Percentiles rank a stretch among this genome's conserved stretches.
phyloP scores from a whole-genome alignment of 2,113 vertebrate species.

The Nothoprocta perdicaria region DNA sequence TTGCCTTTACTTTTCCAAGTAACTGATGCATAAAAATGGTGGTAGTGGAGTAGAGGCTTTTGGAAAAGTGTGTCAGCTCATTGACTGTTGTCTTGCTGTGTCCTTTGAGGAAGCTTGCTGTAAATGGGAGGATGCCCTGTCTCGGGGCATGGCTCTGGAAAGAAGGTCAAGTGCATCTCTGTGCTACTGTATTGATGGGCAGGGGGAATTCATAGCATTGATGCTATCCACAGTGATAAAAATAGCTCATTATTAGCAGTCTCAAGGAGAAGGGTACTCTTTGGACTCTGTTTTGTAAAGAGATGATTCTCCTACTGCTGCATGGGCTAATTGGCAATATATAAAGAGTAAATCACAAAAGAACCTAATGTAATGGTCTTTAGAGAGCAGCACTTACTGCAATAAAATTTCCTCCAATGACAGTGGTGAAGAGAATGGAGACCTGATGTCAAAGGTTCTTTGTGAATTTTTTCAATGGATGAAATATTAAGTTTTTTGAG shows the following conservation, averaged over 20 bases:
- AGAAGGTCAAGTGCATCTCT: background rate
- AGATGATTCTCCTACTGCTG: background rate
- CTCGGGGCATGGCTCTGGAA: background rate
- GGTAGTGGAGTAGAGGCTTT: background rate
- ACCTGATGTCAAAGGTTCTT: background rate
- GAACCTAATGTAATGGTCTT: background rate
- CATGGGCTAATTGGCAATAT: background rate
- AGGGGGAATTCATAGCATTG: background rate
- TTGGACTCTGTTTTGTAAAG: background rate
- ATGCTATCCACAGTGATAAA: background rate
- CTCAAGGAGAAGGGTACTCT: background rate
- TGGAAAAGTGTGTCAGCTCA: accelerated
- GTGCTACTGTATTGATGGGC: background rate
- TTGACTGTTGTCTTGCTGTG: background rate
- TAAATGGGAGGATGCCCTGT: background rate
- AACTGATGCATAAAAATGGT: background rate
- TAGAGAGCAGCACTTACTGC: background rate
- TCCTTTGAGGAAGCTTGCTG: background rate
- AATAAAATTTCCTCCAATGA: background rate
- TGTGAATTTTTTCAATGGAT: background rate
- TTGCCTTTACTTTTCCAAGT: background rate
- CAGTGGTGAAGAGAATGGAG: background rate
- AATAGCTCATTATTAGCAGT: background rate
- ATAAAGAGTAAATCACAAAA: background rate
- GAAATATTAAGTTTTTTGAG: background rate